Conservation (phyloP, 2,113 vertebrate genomes). For the Megaleporinus macrocephalus region DNA sequence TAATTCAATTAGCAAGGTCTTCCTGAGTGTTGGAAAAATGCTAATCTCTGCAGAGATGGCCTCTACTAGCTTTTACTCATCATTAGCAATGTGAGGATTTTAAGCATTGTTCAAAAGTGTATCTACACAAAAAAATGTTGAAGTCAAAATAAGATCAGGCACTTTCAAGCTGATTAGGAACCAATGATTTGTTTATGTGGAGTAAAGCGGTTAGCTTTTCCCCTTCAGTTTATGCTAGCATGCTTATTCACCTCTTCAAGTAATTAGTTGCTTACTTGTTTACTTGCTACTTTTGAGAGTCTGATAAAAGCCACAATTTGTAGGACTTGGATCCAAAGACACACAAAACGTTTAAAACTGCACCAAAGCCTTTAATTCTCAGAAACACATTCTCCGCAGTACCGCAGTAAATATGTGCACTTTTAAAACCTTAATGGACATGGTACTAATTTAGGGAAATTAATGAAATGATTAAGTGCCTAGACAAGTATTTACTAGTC, state of each 20-base stretch:
- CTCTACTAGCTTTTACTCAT: neutral
- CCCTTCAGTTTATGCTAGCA: neutral
- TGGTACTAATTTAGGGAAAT: constrained; percentile 19
- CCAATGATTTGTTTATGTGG: neutral
- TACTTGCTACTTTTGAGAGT: neutral
- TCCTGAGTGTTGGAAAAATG: too few relatives aligned
- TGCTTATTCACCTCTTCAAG: neutral
- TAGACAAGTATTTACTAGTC: constrained; percentile 38
- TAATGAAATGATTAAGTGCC: constrained; percentile 48
- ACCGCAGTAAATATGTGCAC: constrained; percentile 46
- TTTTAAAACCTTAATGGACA: constrained; percentile 20
- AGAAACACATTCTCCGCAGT: constrained; percentile 32
- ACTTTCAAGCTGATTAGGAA: neutral
- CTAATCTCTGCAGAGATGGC: neutral
- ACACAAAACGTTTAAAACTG: constrained; percentile 16
- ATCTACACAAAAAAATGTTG: neutral
- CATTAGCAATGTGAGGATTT: neutral
- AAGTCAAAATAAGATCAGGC: neutral
- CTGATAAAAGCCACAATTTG: neutral
- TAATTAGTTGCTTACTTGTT: neutral
- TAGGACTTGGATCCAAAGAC: constrained; percentile 19
- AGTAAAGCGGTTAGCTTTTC: neutral
- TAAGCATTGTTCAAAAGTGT: neutral
- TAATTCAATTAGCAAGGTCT: too few relatives aligned
- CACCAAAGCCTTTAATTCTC: constrained; percentile 46